Evolutionary conservation across 2,888 invertebrate species (phyloP).

Genomic region (Stramonita haemastoma): DNA sequence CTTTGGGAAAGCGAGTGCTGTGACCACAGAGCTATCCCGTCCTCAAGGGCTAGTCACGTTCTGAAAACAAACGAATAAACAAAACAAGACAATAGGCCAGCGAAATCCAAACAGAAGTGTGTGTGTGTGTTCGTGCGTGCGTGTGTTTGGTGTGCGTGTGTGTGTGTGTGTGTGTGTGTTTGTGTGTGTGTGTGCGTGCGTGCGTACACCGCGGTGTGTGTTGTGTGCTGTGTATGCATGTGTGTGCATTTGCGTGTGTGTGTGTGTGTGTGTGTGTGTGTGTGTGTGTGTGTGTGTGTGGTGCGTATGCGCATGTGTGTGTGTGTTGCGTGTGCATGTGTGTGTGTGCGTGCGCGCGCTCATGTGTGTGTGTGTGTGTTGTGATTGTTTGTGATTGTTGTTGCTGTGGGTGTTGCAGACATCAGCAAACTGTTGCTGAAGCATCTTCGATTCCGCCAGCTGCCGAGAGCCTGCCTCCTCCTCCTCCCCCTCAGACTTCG

Average conservation of each 20-base stretch:
- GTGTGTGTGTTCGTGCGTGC: slow-evolving; percentile 12
- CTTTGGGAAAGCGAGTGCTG: no score
- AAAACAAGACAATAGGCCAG: no score
- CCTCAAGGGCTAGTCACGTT: no score
- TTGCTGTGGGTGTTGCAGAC: not conserved
- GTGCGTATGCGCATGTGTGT: not conserved
- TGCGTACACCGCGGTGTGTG: not conserved
- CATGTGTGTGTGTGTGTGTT: not conserved
- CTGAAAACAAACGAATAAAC: no score
- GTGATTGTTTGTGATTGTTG: not conserved
- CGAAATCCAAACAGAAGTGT: not conserved
- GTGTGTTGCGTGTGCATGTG: slow-evolving; percentile 7
- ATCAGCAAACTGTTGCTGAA: slow-evolving; percentile 40
- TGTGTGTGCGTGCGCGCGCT: not conserved
- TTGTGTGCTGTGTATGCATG: not conserved
- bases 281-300: slow-evolving; percentile 32
- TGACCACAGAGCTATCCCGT: no score
- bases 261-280: slow-evolving; percentile 27
- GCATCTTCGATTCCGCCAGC: slow-evolving; percentile 39
- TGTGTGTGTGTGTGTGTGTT: slow-evolving; percentile 20
- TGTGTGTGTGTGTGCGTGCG: slow-evolving; percentile 26
- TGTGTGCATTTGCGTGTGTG: not conserved
- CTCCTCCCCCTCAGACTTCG: not conserved
- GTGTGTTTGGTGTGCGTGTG: not conserved
- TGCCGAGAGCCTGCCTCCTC: slow-evolving; percentile 26